phyloP scores from a whole-genome alignment of 2,888 invertebrate genomes.

The Meghimatium bilineatum region DNA sequence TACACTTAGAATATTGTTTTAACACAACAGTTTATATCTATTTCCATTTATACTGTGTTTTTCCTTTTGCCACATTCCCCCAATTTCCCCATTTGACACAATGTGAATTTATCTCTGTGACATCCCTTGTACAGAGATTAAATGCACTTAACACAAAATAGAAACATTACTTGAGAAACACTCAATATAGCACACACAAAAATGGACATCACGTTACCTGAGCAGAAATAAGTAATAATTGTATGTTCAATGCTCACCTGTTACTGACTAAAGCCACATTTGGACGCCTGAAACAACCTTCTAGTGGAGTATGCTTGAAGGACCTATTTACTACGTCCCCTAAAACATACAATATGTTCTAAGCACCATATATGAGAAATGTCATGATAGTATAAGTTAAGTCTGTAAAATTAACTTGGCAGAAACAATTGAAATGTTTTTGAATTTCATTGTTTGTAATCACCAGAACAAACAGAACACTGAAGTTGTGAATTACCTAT shows the following conservation, averaged over 20 bases:
- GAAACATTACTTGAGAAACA: neutral
- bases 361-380: neutral
- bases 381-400: neutral
- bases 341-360: constrained; percentile 46
- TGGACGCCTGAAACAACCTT: constrained; percentile 89
- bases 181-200: too few species aligned
- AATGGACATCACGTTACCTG: too few species aligned
- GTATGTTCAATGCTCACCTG: constrained; percentile 62
- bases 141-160: neutral
- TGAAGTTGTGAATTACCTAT: too few species aligned
- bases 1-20: too few species aligned
- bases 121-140: too few species aligned
- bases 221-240: neutral
- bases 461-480: too few species aligned
- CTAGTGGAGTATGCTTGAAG: constrained; percentile 85
- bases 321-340: constrained; percentile 66
- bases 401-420: neutral
- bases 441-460: too few species aligned
- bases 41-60: too few species aligned
- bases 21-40: too few species aligned
- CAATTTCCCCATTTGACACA: too few species aligned
- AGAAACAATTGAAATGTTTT: neutral
- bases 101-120: too few species aligned
- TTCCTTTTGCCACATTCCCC: too few species aligned
- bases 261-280: constrained; percentile 72